Evolutionary conservation across 2,888 invertebrate genomes (phyloP).

Genomic region (Hydraecia micacea): DNA sequence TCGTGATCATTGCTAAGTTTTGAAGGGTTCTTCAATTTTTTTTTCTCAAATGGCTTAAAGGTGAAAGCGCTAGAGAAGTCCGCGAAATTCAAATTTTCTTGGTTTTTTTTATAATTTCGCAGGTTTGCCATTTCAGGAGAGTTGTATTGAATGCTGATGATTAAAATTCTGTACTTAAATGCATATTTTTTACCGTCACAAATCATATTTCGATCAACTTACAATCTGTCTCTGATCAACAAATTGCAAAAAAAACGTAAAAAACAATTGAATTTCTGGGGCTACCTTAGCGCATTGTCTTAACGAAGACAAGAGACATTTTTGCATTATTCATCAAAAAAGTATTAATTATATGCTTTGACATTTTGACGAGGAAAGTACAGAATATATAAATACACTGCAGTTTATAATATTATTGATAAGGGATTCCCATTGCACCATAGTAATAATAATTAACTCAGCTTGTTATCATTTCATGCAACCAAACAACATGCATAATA

Average conservation of each 20-base stretch:
- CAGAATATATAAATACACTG: not conserved
- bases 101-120: too few relatives aligned
- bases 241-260: not conserved
- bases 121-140: too few relatives aligned
- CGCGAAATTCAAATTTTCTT: too few relatives aligned
- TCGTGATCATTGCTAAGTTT: too few relatives aligned
- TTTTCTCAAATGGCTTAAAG: too few relatives aligned
- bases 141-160: too few relatives aligned
- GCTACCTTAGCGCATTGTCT: too few relatives aligned
- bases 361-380: not conserved
- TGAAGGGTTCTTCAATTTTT: too few relatives aligned
- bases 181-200: too few relatives aligned
- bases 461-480: not conserved
- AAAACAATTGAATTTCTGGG: not conserved
- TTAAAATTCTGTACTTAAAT: too few relatives aligned
- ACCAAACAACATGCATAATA: not conserved
- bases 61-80: too few relatives aligned
- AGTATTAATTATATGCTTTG: not conserved
- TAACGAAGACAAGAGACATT: too few relatives aligned
- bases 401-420: not conserved
- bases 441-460: not conserved
- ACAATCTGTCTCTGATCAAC: not conserved
- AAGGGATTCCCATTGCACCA: constrained; percentile 5
- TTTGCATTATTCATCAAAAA: not conserved
- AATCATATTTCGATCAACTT: not conserved